Conservation (phyloP, 2,888 invertebrate genomes). For the Drosophila setosimentum region DNA sequence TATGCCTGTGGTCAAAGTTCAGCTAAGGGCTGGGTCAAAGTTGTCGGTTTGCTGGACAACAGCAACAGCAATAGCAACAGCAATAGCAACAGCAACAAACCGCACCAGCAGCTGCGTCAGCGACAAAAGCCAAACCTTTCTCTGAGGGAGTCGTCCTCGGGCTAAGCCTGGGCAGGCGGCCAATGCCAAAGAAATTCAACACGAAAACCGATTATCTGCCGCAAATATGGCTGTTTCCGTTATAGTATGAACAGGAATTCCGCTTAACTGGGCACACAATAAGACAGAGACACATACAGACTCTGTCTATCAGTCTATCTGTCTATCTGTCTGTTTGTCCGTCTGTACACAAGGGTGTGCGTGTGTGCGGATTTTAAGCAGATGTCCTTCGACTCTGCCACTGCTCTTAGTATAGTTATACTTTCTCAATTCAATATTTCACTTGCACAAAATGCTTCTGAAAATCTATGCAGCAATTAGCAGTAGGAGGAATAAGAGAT, state of each 20-base stretch:
- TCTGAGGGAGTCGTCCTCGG: conserved; percentile 6
- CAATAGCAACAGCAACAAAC: conserved; percentile 21
- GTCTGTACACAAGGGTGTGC: neutral
- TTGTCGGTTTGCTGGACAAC: conserved; percentile 1
- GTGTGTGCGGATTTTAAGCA: conserved; percentile 2
- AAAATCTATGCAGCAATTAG: conserved; percentile 24
- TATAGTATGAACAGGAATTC: conserved; percentile 61
- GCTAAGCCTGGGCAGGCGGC: neutral
- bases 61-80: conserved; percentile 9
- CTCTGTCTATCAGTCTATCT: neutral
- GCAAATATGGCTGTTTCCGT: conserved; percentile 68
- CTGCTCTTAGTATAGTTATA: neutral
- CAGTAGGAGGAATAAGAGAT: neutral
- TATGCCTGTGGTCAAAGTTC: conserved; percentile 61
- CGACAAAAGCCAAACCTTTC: conserved; percentile 37
- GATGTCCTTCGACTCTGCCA: neutral
- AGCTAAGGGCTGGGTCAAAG: conserved; percentile 25
- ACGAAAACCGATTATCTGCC: conserved; percentile 71
- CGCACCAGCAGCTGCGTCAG: conserved; percentile 52
- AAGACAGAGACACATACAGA: conserved; percentile 6
- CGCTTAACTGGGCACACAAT: conserved; percentile 47
- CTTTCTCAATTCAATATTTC: conserved; percentile 8
- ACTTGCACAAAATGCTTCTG: conserved; percentile 15
- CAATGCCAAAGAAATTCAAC: conserved; percentile 33
- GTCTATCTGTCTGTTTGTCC: neutral